Base-by-base conservation (phyloP, 2,797 vertebrate species). In the Scyliorhinus canicula region DNA sequence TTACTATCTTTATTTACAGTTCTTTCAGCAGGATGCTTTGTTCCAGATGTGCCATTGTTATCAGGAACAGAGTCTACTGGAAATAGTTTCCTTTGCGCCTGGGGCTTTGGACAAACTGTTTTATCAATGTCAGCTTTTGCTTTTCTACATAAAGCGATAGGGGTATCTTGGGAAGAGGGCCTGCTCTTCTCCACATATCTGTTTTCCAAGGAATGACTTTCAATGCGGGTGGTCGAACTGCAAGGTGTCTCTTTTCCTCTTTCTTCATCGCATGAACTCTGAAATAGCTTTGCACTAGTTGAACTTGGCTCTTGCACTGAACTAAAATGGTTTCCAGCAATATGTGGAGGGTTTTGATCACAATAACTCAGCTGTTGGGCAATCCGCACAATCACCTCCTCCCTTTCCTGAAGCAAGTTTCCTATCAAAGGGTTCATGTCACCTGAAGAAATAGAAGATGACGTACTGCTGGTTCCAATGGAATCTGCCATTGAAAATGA, bases 381-480 rank as follows among this genome's bases (percentile, higher is more conserved):
- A 74, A 99, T 99, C 96, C 99, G 98, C 95, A 99, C 98, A 6
- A 99, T 99, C 95, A 99, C 98, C 96, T 99, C 99, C 96, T 99
- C 98, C 95, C 99, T 97, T 95, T 99, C 99, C 96, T 99, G 99
- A 96, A 99, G 98, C 96, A 99, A 97, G 91, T 98, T 99, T 95
- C 98, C 98, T 96, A 99, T 99, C 96, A 99, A 97, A 95, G 99
- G 98, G 96, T 98, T 99, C 57, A 98, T 97, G 96, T 99, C 98
- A 26, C 97, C 97, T 1, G 96, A 95, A 21, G 97, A 69, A 44
- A 98, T 97, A 95, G 97, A 97, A 31, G 98, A 97, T 95, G 97
- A 97, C 47, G 97, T 97, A 95, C 96, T 97, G 77, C 97, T 97
- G 0, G 97, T 96, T 57, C 96, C 90, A 95, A 94, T 96, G 0